Conservation (phyloP, 2,797 vertebrate species). For the Epinephelus malabaricus region DNA sequence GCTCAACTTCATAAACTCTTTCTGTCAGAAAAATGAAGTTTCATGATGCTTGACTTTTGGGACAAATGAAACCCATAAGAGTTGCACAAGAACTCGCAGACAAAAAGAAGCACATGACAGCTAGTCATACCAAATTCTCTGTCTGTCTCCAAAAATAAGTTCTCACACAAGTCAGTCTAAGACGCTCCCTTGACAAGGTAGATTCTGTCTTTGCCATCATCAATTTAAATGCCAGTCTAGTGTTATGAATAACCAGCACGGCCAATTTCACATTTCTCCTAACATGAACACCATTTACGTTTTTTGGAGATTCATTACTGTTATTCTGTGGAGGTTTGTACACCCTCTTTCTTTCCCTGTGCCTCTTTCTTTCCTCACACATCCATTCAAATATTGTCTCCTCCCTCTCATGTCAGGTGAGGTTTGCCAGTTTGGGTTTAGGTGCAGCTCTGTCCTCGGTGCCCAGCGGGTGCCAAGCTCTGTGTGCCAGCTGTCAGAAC, state of each 20-base stretch:
- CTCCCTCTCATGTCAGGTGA: conserved; percentile 86
- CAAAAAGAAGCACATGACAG: conserved; percentile 54
- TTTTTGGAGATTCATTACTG: conserved; percentile 1
- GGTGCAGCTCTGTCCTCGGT: conserved; percentile 92
- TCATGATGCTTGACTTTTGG: conserved; percentile 51
- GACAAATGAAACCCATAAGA: conserved; percentile 44
- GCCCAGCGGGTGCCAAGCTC: conserved; percentile 90
- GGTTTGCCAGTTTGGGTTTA: conserved; percentile 94
- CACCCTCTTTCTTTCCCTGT: neutral
- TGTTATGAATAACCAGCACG: neutral
- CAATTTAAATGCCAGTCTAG: conserved; percentile 36
- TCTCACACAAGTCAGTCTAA: conserved; percentile 44
- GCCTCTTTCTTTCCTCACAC: neutral
- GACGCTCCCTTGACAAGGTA: conserved; percentile 42
- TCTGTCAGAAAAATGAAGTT: conserved; percentile 41
- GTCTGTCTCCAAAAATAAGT: conserved; percentile 55
- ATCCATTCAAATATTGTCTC: neutral
- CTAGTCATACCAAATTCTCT: conserved; percentile 35
- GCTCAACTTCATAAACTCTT: conserved; percentile 33
- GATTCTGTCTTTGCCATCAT: conserved; percentile 30
- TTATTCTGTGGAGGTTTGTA: neutral
- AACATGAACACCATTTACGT: neutral
- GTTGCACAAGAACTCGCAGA: conserved; percentile 21
- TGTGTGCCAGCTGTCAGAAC: conserved; percentile 95
- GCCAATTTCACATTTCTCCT: conserved; percentile 4